These are phyloP conservation scores for Allobates femoralis DNA, from an alignment of 2,797 vertebrate genomes.

Conservation along the genomic window DNA sequence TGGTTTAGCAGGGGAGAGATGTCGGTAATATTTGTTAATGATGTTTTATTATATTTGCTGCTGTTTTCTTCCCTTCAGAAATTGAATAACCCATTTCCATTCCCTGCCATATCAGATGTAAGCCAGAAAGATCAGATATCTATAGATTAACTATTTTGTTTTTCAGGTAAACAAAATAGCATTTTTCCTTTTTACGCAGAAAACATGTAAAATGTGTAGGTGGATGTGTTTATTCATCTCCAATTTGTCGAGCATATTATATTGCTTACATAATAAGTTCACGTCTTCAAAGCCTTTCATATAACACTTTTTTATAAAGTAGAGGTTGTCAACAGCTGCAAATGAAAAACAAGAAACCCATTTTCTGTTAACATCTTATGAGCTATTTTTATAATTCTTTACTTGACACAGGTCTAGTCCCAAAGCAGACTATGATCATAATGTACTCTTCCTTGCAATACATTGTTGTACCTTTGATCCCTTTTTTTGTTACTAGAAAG, in stretches of 20 bases:
- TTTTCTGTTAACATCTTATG: slow-evolving; percentile 46
- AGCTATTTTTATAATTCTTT: slow-evolving; percentile 39
- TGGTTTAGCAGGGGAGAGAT: too few relatives aligned
- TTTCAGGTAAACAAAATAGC: neutral
- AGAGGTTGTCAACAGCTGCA: slow-evolving; percentile 19
- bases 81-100: neutral
- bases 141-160: neutral
- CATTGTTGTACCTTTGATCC: slow-evolving; percentile 32
- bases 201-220: neutral
- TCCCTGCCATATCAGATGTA: neutral
- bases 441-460: slow-evolving; percentile 49
- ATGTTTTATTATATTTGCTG: too few relatives aligned
- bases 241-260: neutral
- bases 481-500: slow-evolving; percentile 29
- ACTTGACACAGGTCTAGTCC: slow-evolving; percentile 37
- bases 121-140: neutral
- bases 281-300: slow-evolving; percentile 6
- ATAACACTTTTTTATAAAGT: neutral
- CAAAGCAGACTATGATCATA: slow-evolving; percentile 40
- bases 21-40: too few relatives aligned
- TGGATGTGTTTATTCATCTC: neutral
- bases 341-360: slow-evolving; percentile 25
- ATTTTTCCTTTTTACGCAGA: neutral
- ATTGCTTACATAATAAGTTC: slow-evolving; percentile 17
- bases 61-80: too few relatives aligned